Percentiles rank a stretch among this genome's conserved stretches.
Conservation (phyloP, 2,888 invertebrate genomes). For the Lamellibrachia satsuma region DNA sequence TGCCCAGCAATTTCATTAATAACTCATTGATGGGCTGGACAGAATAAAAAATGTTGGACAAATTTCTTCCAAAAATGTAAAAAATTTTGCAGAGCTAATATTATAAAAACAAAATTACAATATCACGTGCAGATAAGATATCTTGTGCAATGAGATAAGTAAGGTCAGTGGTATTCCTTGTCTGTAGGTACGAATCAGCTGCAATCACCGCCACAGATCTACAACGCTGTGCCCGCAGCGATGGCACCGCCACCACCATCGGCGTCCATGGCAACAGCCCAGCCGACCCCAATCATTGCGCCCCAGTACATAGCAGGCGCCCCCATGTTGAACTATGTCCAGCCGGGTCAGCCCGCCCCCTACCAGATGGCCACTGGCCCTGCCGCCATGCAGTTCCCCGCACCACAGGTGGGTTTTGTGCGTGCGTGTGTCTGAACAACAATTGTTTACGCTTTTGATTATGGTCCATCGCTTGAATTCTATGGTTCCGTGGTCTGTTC, state of each 20-base stretch:
- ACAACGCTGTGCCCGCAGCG: slow-evolving; percentile 25
- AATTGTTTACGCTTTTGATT: too few relatives aligned
- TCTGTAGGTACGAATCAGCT: background rate
- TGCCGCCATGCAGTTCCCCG: background rate
- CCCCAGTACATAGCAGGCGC: background rate
- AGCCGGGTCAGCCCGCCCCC: background rate
- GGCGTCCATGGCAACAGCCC: slow-evolving; percentile 28
- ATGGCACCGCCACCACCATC: slow-evolving; percentile 23
- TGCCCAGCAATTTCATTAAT: too few relatives aligned
- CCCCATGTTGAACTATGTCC: slow-evolving; percentile 6
- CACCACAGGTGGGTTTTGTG: background rate
- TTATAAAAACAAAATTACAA: too few relatives aligned
- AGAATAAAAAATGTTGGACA: too few relatives aligned
- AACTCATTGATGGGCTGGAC: too few relatives aligned
- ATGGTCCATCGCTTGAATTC: too few relatives aligned
- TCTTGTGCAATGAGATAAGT: too few relatives aligned
- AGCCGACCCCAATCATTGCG: background rate
- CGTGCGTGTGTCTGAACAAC: background rate
- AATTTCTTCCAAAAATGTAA: too few relatives aligned
- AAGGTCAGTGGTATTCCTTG: too few relatives aligned
- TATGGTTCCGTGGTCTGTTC: too few relatives aligned
- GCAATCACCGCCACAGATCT: slow-evolving; percentile 24
- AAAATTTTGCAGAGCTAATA: too few relatives aligned
- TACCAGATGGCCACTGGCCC: slow-evolving; percentile 24
- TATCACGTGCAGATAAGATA: too few relatives aligned